phyloP scores from a whole-genome alignment of 2,113 vertebrate genomes.

The Orientallactaga bullata region DNA sequence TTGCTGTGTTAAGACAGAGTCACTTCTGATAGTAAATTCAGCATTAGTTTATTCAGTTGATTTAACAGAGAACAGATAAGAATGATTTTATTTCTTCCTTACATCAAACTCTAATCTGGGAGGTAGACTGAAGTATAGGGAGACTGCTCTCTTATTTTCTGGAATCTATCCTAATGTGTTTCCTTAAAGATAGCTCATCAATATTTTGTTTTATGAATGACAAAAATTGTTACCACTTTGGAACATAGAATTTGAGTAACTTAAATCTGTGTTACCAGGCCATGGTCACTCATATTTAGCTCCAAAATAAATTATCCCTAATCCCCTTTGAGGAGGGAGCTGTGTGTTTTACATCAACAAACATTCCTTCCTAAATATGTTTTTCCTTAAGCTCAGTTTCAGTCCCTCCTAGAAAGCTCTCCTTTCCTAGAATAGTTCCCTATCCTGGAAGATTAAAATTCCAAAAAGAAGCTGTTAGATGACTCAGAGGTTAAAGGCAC shows the following conservation, averaged over 20 bases:
- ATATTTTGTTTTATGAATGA: conserved; percentile 23
- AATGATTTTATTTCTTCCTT: not conserved
- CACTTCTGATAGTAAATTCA: conserved; percentile 17
- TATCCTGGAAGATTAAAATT: no score
- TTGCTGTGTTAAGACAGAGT: not conserved
- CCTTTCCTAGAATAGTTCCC: not conserved
- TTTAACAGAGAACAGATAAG: not conserved
- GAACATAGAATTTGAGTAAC: no score
- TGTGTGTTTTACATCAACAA: no score
- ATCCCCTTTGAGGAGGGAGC: no score
- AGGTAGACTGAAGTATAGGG: not conserved
- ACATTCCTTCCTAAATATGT: no score
- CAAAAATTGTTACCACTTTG: not conserved
- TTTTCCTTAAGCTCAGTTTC: no score
- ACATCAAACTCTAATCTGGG: conserved; percentile 18
- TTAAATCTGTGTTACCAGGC: no score
- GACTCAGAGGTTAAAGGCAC: no score
- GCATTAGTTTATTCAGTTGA: not conserved
- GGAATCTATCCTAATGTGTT: not conserved
- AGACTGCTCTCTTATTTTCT: not conserved
- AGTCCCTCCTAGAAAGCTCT: no score
- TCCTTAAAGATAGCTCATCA: not conserved
- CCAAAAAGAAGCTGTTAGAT: no score
- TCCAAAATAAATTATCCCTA: no score
- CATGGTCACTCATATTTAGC: no score